Evolutionary conservation across 1,140 invertebrate species (phyloP).

Genomic region (Cydia strobilella): DNA sequence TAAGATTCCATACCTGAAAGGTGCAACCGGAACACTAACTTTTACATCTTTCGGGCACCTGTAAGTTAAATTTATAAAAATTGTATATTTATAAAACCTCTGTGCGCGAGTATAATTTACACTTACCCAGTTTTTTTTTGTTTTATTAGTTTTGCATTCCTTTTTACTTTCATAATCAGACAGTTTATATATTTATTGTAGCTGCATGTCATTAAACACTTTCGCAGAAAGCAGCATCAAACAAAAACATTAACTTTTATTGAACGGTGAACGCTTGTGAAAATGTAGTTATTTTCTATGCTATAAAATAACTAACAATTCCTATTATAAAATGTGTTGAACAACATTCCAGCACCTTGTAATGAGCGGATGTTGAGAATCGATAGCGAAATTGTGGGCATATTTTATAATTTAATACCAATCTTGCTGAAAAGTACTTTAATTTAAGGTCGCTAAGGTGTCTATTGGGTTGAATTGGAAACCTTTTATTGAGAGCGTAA

Average conservation of each 20-base stretch:
- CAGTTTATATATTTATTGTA: no score
- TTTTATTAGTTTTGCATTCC: no score
- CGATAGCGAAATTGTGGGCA: slow-evolving; percentile 70
- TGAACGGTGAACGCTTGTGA: slow-evolving; percentile 8
- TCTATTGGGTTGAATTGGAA: slow-evolving; percentile 42
- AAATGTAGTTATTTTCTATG: slow-evolving; percentile 43
- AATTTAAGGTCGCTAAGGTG: slow-evolving; percentile 44
- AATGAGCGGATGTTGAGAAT: slow-evolving; percentile 74
- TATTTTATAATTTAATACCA: slow-evolving; percentile 62
- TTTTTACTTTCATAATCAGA: no score
- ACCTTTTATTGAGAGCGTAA: slow-evolving; percentile 47
- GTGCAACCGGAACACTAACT: no score
- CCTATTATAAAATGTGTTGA: slow-evolving; percentile 62
- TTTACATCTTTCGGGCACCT: no score
- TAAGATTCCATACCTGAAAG: no score
- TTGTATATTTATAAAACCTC: no score
- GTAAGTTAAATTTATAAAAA: no score
- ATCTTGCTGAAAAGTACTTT: slow-evolving; percentile 46
- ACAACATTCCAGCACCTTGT: slow-evolving; percentile 75
- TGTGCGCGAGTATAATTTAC: no score
- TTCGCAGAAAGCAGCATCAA: no score
- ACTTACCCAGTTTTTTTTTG: no score
- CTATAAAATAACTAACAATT: slow-evolving; percentile 49
- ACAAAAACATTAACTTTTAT: background rate
- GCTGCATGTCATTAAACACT: background rate